phyloP scores from a whole-genome alignment of 2,113 vertebrate species.

The Anas platyrhynchos region DNA sequence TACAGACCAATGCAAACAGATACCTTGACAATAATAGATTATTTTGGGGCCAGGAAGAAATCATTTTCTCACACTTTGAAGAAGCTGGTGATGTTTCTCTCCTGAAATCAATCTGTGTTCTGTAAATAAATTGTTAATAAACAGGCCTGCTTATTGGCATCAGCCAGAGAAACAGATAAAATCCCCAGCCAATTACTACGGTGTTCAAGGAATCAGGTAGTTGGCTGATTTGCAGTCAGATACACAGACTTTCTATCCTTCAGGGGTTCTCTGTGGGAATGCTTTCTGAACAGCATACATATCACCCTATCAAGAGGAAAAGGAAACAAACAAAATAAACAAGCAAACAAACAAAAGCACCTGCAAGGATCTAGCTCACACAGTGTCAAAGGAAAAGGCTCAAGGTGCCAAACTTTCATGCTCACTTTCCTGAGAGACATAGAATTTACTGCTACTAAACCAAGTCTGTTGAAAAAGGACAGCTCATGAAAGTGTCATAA shows the following conservation, averaged over 20 bases:
- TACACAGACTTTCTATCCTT: conserved; percentile 25
- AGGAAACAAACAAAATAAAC: not conserved
- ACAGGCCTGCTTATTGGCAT: conserved; percentile 58
- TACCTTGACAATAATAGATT: not conserved
- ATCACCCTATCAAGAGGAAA: conserved; percentile 28
- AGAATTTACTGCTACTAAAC: conserved; percentile 52
- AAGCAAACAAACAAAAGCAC: not conserved
- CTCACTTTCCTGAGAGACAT: conserved; percentile 1
- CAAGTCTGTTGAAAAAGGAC: not conserved
- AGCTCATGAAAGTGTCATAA: not conserved
- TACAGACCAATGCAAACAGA: not conserved
- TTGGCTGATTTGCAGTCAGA: conserved; percentile 64
- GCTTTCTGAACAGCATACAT: conserved; percentile 21
- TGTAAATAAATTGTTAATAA: conserved; percentile 80
- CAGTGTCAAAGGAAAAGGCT: conserved; percentile 38
- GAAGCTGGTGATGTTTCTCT: conserved; percentile 7
- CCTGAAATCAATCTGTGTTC: conserved; percentile 70
- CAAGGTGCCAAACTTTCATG: conserved; percentile 11
- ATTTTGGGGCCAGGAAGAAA: conserved; percentile 34
- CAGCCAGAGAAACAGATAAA: conserved; percentile 63
- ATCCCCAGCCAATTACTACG: conserved; percentile 60
- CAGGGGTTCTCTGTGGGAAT: conserved; percentile 33
- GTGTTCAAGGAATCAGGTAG: conserved; percentile 31
- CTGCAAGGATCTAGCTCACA: not conserved
- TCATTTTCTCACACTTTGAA: conserved; percentile 13